phyloP scores from a whole-genome alignment of 2,113 vertebrate species.

The Cranoglanis bouderius region DNA sequence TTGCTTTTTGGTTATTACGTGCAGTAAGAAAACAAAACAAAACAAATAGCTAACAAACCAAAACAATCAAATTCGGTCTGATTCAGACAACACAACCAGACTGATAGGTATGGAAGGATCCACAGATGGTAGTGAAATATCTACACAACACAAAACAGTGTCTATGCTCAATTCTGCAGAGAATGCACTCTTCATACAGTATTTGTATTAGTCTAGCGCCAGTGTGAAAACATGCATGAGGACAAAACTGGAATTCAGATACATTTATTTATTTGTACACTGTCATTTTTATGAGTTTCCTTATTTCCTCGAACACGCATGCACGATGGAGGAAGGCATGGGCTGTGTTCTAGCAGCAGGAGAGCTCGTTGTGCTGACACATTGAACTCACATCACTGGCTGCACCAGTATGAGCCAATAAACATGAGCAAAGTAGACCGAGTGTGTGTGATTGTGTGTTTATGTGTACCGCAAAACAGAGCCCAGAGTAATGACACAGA shows the following conservation, averaged over 20 bases:
- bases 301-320: background rate
- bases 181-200: background rate
- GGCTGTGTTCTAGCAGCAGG: slow-evolving; percentile 34
- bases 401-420: slow-evolving; percentile 44
- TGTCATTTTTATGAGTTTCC: background rate
- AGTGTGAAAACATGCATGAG: background rate
- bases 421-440: slow-evolving; percentile 24
- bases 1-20: no score
- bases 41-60: no score
- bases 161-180: background rate
- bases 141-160: background rate
- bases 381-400: slow-evolving; percentile 46
- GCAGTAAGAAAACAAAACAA: no score
- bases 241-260: background rate
- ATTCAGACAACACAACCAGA: background rate
- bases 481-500: slow-evolving; percentile 63
- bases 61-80: background rate
- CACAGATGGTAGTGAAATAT: background rate
- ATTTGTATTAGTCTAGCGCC: background rate
- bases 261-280: background rate
- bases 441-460: slow-evolving; percentile 23
- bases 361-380: slow-evolving; percentile 50
- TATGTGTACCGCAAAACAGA: slow-evolving; percentile 46
- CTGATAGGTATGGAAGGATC: background rate
- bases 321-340: background rate